Evolutionary conservation across 35 echinoderm and acorn worm genomes (phyloP).

Genomic region (Acanthaster planci): DNA sequence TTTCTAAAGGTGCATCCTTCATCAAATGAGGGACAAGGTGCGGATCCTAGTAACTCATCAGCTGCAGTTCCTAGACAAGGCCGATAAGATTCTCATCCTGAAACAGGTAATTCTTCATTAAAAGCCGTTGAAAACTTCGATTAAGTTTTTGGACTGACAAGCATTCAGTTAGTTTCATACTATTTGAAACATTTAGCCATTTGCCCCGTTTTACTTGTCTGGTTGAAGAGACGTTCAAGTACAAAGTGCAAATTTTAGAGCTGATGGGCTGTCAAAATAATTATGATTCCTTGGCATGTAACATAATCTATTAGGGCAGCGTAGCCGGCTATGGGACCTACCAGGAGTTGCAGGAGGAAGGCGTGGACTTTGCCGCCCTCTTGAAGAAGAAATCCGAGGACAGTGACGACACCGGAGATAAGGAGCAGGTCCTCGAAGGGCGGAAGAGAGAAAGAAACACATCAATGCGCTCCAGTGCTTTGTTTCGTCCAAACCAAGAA

Average conservation of each 20-base stretch:
- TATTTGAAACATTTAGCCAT: no score
- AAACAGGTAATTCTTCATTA: no score
- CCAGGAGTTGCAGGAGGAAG: conserved; percentile 56
- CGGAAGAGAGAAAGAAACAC: neutral
- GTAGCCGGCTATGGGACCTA: conserved; percentile 72
- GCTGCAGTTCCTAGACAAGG: conserved; percentile 68
- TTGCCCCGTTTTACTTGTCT: no score
- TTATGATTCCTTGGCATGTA: no score
- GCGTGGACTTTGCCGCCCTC: conserved; percentile 83
- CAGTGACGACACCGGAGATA: conserved; percentile 27
- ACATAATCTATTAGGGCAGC: conserved; percentile 45
- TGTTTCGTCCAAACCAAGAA: neutral
- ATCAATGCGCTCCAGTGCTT: neutral
- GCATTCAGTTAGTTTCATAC: no score
- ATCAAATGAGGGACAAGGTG: conserved; percentile 47
- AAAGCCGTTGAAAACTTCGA: no score
- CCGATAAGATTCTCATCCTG: conserved; percentile 71
- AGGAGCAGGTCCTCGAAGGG: neutral
- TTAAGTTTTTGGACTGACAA: no score
- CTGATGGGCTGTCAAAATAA: no score
- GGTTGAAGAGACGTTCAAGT: no score
- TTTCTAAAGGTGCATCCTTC: conserved; percentile 66
- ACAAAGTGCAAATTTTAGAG: no score
- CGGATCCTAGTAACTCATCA: conserved; percentile 81
- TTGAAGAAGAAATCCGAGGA: conserved; percentile 46